These are phyloP conservation scores for Oscheius sp. DNA, from an alignment of 2,888 invertebrate species.

Conservation along the genomic window DNA sequence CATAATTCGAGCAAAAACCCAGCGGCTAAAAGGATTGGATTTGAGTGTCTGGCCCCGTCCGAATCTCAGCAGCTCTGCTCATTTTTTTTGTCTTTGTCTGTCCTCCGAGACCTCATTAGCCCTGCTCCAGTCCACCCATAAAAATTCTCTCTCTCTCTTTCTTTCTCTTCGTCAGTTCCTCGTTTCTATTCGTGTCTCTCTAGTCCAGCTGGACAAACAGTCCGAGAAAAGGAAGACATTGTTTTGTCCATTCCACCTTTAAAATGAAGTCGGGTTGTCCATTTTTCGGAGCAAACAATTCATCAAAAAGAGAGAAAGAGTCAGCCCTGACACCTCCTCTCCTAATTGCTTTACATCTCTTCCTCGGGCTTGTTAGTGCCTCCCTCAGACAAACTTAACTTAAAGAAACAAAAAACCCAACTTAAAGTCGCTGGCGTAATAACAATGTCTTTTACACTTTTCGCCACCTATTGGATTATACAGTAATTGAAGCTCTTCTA, in stretches of 20 bases:
- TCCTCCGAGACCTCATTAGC: slow-evolving; percentile 28
- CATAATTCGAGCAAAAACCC: not conserved
- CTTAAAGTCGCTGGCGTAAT: too few relatives aligned
- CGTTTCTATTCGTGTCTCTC: not conserved
- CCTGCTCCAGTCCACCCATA: slow-evolving; percentile 11
- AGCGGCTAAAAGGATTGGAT: slow-evolving; percentile 11
- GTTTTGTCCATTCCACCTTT: not conserved
- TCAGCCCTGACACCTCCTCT: too few relatives aligned
- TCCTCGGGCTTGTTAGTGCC: not conserved
- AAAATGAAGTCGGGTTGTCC: too few relatives aligned
- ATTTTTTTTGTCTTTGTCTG: slow-evolving; percentile 26
- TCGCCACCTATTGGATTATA: not conserved
- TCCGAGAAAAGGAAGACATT: not conserved
- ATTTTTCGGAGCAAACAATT: too few relatives aligned
- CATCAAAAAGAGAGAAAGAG: too few relatives aligned
- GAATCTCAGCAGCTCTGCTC: not conserved
- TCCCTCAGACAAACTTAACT: too few relatives aligned
- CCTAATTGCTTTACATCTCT: not conserved
- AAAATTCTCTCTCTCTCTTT: slow-evolving; percentile 1
- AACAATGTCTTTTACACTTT: not conserved
- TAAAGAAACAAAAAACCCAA: too few relatives aligned
- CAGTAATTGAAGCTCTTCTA: too few relatives aligned
- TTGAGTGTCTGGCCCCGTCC: not conserved
- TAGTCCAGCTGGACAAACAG: not conserved
- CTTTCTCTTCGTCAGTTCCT: not conserved